Conservation (phyloP, 2,113 vertebrate species). For the Carassius carassius region DNA sequence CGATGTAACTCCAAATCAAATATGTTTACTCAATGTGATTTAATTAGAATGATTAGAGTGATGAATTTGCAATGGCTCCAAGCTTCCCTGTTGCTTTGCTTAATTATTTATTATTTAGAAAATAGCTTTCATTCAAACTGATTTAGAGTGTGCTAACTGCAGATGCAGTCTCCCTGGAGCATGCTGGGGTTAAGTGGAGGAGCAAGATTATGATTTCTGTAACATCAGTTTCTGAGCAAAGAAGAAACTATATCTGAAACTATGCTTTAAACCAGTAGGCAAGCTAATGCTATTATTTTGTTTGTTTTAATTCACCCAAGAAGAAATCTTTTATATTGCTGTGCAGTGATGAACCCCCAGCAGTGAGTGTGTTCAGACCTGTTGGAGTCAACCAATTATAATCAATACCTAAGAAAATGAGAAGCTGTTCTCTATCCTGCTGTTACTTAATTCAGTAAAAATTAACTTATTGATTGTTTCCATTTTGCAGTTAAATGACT, state of each 20-base stretch:
- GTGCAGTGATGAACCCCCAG: slow-evolving; percentile 13
- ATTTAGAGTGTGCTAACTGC: slow-evolving; percentile 14
- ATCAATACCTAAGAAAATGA: slow-evolving; percentile 41
- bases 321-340: neutral
- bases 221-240: neutral
- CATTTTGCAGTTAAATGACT: slow-evolving; percentile 10
- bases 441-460: slow-evolving; percentile 30
- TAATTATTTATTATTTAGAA: slow-evolving; percentile 27
- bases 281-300: neutral
- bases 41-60: neutral
- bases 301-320: slow-evolving; percentile 24
- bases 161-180: slow-evolving; percentile 1
- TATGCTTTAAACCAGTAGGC: neutral
- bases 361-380: slow-evolving; percentile 19
- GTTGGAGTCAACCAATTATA: slow-evolving; percentile 26
- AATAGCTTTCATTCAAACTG: slow-evolving; percentile 28
- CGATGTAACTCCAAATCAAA: neutral
- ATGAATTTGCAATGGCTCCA: neutral
- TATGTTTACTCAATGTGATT: slow-evolving; percentile 10
- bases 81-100: slow-evolving; percentile 15
- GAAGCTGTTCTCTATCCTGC: slow-evolving; percentile 34
- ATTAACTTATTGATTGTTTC: slow-evolving; percentile 38
- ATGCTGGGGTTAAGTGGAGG: slow-evolving; percentile 21
- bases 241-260: slow-evolving; percentile 3
- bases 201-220: slow-evolving; percentile 26